Conservation (phyloP, 2,888 invertebrate species). For the Gastracanthus pulcherrimus region DNA sequence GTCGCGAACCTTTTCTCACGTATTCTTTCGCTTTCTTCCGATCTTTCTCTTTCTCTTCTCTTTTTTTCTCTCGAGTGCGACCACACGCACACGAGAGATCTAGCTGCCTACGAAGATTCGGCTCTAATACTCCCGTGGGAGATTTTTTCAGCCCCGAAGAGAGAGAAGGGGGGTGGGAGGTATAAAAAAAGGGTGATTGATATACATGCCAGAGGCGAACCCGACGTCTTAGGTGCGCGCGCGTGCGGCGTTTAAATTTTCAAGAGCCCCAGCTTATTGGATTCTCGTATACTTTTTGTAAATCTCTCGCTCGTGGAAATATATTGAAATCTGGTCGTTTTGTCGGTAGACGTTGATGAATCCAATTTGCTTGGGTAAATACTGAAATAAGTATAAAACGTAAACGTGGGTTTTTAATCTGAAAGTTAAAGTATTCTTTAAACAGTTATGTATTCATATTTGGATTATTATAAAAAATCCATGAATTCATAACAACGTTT, state of each 20-base stretch:
- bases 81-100: neutral
- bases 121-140: slow-evolving; percentile 33
- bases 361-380: neutral
- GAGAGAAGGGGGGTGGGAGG: neutral
- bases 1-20: no score
- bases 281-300: neutral
- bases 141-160: neutral
- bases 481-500: no score
- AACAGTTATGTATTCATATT: no score
- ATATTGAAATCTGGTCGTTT: neutral
- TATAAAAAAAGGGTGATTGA: slow-evolving; percentile 27
- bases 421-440: no score
- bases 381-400: neutral
- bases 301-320: neutral
- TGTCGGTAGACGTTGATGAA: neutral
- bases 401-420: no score
- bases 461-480: no score
- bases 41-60: no score
- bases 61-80: neutral
- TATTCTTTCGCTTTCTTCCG: no score
- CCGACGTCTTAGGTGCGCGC: neutral
- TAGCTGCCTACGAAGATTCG: slow-evolving; percentile 16
- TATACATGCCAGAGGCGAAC: slow-evolving; percentile 13
- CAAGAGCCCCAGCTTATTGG: neutral
- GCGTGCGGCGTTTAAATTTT: neutral